A percentile compares a stretch with the other conserved stretches of the same genome.
Conservation (phyloP, 2,113 vertebrate genomes). For the Dicaeum eximium region DNA sequence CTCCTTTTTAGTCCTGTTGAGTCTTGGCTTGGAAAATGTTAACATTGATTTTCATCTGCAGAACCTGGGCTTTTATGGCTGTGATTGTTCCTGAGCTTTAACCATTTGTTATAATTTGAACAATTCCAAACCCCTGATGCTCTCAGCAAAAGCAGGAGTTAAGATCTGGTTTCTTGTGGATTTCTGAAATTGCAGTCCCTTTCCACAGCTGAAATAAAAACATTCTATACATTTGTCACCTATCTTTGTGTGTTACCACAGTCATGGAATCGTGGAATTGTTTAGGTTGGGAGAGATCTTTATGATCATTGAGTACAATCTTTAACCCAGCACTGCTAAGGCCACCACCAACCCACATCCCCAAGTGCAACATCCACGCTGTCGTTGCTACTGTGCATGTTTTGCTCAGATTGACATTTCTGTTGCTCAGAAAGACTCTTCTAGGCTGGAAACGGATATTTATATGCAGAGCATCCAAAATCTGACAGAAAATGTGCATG, state of each 20-base stretch:
- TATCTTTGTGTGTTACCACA: background rate
- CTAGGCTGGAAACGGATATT: background rate
- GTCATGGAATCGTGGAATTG: background rate
- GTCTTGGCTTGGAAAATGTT: constrained; percentile 61
- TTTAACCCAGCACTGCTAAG: background rate
- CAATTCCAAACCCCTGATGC: background rate
- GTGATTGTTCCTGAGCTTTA: constrained; percentile 59
- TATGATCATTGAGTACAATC: background rate
- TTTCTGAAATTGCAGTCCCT: constrained; percentile 22
- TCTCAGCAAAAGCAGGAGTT: constrained; percentile 36
- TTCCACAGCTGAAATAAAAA: constrained; percentile 39
- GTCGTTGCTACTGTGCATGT: fast-evolving
- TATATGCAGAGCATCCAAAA: background rate
- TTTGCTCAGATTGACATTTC: background rate
- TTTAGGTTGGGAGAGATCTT: background rate
- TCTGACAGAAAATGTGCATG: background rate
- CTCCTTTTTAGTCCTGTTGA: constrained; percentile 70
- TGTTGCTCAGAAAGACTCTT: background rate
- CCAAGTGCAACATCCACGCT: background rate
- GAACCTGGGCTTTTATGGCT: constrained; percentile 62
- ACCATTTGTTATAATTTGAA: constrained; percentile 61
- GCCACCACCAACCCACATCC: background rate
- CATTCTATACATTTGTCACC: background rate
- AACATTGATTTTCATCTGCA: constrained; percentile 68
- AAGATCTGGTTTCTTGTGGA: constrained; percentile 14